Base-by-base conservation (phyloP, 2,888 invertebrate genomes). In the Cheilosia grossa region DNA sequence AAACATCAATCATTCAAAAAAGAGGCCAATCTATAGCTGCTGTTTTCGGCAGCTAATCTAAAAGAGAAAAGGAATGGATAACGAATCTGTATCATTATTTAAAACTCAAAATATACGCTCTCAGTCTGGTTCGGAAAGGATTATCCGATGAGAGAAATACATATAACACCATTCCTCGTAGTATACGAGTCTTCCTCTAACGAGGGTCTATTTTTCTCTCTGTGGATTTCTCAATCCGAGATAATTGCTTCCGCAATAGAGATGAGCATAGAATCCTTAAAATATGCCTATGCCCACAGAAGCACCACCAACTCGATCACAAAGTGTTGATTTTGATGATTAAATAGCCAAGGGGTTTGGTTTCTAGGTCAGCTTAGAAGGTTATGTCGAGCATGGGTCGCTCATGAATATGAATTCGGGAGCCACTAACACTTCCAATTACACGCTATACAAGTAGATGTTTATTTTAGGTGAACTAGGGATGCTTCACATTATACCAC, bases 261-360 rank as follows among this genome's bases (percentile, higher is more conserved):
- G 74, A 56, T 73, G 73, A 54, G 47, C 54, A 37, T 15, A 42
- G 64, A 66, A 74, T 74, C 56, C 64, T 74, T 74, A 66, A 27
- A 74, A 74, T 49, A 53, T 21, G 30, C 19, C 30, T 17, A 27
- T 24, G 40, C 17, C 13, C 44, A 7, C 30, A 53, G 17, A 24
- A 19, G 27, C 30, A 37, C 4, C 51, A 51, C 13, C 21, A 53
- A 13, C 53, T 42, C 33, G 15, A 53, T 73, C 33, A 54, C 33
- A 64, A 44, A 37, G 63, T 63, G 73, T 73, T 73, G 73, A 73
- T 73, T 73, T 73, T 56, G 63, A 64, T 73, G 73, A 73, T 73
- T 73, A 64, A 73, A 73, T 53, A 37, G 9, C 30, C 30, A 30
- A 9, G 47, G 47, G 19, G 15, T 19, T 49, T 24, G 56, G 21